These are phyloP conservation scores for Syngnathus acus DNA, from an alignment of 2,797 vertebrate species.

Conservation along the genomic window DNA sequence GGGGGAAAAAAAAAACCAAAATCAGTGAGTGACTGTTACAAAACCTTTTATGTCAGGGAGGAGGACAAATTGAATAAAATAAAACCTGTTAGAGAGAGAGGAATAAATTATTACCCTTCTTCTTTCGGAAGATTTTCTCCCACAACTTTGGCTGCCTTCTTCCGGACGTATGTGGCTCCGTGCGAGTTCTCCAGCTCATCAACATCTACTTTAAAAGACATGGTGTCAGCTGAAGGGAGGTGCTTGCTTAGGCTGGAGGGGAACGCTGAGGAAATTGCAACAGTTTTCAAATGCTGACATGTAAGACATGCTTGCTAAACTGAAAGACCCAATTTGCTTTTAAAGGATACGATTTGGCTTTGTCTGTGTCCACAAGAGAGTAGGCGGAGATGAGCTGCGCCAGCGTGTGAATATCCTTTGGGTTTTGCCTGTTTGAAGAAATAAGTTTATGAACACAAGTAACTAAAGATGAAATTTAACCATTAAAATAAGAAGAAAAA, in stretches of 20 bases:
- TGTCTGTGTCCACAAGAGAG: constrained; percentile 90
- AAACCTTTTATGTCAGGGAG: neutral
- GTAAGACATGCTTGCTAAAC: neutral
- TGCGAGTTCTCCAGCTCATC: constrained; percentile 96
- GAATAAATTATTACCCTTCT: constrained; percentile 68
- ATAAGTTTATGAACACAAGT: neutral
- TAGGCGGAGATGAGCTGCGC: constrained; percentile 98
- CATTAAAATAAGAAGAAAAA: too few species aligned
- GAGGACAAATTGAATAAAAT: neutral
- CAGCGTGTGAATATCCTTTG: constrained; percentile 87
- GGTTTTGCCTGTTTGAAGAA: constrained; percentile 78
- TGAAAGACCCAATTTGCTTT: neutral
- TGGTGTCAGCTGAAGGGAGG: constrained; percentile 85
- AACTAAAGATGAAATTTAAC: neutral
- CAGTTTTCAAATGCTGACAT: too few species aligned
- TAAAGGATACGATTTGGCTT: constrained; percentile 97
- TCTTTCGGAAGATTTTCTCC: constrained; percentile 85
- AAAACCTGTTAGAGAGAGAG: neutral
- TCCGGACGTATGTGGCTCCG: constrained; percentile 88
- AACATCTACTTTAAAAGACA: constrained; percentile 93
- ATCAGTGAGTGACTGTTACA: neutral
- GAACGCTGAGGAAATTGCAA: constrained; percentile 37
- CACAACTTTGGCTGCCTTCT: constrained; percentile 84
- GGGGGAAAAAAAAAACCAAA: neutral
- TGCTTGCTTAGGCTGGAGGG: constrained; percentile 87